Percentiles rank a stretch among this genome's conserved stretches.
Evolutionary conservation across 2,113 vertebrate genomes (phyloP).

Genomic region (Sapajus apella): DNA sequence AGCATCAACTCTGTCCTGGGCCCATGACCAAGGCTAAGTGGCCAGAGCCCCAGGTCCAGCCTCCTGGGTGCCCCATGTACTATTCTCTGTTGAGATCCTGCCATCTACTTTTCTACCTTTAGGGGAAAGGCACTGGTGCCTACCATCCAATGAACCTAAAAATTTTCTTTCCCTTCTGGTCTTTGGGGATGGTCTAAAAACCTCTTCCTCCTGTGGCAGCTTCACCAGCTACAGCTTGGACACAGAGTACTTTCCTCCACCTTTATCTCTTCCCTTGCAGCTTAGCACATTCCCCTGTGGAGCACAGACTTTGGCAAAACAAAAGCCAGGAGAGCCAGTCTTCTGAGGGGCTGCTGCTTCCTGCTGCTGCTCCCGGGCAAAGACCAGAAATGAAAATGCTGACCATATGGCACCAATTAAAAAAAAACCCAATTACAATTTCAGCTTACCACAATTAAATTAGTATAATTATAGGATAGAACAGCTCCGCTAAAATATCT

Average conservation of each 20-base stretch:
- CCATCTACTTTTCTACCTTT: not conserved
- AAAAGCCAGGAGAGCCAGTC: not conserved
- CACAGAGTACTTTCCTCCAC: not conserved
- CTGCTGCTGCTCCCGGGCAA: not conserved
- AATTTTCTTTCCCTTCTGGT: not conserved
- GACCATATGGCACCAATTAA: not conserved
- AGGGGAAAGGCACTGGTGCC: not conserved
- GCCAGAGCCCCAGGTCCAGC: not conserved
- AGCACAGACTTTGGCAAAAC: not conserved
- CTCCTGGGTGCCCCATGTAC: not conserved
- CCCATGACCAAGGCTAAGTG: not conserved
- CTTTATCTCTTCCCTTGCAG: not conserved
- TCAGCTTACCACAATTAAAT: slow-evolving; percentile 15
- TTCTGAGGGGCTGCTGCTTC: not conserved
- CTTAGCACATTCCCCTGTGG: not conserved
- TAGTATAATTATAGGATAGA: not conserved
- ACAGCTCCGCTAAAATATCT: not conserved
- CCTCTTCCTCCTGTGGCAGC: not conserved
- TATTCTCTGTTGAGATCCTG: not conserved
- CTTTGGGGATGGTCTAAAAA: not conserved
- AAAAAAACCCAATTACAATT: not conserved
- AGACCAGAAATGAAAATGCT: not conserved
- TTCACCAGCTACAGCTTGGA: not conserved
- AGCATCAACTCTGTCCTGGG: not conserved
- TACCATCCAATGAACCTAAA: not conserved